Evolutionary conservation across 2,888 invertebrate genomes (phyloP).

Genomic region (Drosophila kambysellisi): DNA sequence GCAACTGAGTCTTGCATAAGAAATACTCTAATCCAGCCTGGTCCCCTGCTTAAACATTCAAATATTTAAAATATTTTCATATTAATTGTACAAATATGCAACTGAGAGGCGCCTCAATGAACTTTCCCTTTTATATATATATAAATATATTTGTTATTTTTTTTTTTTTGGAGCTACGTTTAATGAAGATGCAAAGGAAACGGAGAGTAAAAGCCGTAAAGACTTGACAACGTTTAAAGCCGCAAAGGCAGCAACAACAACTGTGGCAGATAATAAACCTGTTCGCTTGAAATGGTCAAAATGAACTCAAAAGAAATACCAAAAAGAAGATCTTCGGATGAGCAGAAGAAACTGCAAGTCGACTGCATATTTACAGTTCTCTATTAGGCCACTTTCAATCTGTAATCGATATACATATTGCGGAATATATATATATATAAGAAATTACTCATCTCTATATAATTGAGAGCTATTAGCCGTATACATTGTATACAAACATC

Average conservation of each 20-base stretch:
- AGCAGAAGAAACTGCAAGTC: slow-evolving; percentile 34
- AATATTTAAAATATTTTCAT: slow-evolving; percentile 74
- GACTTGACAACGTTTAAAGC: slow-evolving; percentile 67
- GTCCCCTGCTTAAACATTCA: slow-evolving; percentile 56
- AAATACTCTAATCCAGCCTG: slow-evolving; percentile 5
- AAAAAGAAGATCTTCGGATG: slow-evolving; percentile 15
- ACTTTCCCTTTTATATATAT: slow-evolving; percentile 73
- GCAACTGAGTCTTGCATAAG: slow-evolving; percentile 43
- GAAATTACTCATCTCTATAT: slow-evolving; percentile 11
- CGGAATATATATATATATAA: slow-evolving; percentile 1
- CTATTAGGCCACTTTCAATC: slow-evolving; percentile 12
- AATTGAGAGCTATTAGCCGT: slow-evolving; percentile 33
- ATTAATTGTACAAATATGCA: slow-evolving; percentile 67
- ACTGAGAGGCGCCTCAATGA: slow-evolving; percentile 66
- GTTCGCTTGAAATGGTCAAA: slow-evolving; percentile 58
- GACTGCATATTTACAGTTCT: slow-evolving; percentile 18
- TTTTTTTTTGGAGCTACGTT: slow-evolving; percentile 38
- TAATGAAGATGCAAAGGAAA: slow-evolving; percentile 78
- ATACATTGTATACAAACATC: slow-evolving; percentile 1
- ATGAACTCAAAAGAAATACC: slow-evolving; percentile 29
- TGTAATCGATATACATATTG: neutral
- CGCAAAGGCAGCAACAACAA: slow-evolving; percentile 19
- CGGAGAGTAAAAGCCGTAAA: slow-evolving; percentile 62
- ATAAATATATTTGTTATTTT: neutral
- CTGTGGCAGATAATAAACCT: slow-evolving; percentile 54